Conservation (phyloP, 1,140 invertebrate genomes). For the Bombus soroeensis region DNA sequence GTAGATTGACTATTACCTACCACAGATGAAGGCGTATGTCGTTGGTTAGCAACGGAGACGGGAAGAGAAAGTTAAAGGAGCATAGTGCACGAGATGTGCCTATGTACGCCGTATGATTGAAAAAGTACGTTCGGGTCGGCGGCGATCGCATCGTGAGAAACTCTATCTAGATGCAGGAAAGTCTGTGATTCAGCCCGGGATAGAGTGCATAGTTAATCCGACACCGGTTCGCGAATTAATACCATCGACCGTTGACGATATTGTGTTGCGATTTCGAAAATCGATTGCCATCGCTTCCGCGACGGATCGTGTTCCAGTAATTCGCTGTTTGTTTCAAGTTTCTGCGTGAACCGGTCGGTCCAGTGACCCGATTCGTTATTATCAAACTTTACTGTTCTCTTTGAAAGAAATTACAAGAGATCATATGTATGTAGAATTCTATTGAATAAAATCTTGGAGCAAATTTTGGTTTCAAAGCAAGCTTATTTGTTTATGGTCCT, state of each 20-base stretch:
- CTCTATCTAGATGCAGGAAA: background rate
- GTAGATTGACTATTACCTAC: constrained; percentile 61
- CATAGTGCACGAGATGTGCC: constrained; percentile 2
- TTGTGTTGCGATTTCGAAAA: constrained; percentile 18
- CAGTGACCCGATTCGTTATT: background rate
- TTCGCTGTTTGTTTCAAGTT: constrained; percentile 26
- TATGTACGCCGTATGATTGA: background rate
- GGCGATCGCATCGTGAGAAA: background rate
- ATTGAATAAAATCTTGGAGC: background rate
- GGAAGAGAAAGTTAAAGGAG: constrained; percentile 76
- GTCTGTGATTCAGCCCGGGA: background rate
- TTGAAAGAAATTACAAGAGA: no score
- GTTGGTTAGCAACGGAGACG: constrained; percentile 72
- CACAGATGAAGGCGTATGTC: constrained; percentile 54
- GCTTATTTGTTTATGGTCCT: background rate
- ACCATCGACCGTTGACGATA: background rate
- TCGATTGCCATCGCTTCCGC: constrained; percentile 25
- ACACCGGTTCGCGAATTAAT: constrained; percentile 4
- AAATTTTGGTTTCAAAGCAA: background rate
- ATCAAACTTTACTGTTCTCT: background rate
- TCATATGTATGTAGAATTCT: no score
- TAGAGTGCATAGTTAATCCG: constrained; percentile 9
- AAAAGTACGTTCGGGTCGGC: background rate
- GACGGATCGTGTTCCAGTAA: constrained; percentile 20
- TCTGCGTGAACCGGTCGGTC: background rate